Conservation (phyloP, 2,888 invertebrate genomes). For the Spicauda simplicius region DNA sequence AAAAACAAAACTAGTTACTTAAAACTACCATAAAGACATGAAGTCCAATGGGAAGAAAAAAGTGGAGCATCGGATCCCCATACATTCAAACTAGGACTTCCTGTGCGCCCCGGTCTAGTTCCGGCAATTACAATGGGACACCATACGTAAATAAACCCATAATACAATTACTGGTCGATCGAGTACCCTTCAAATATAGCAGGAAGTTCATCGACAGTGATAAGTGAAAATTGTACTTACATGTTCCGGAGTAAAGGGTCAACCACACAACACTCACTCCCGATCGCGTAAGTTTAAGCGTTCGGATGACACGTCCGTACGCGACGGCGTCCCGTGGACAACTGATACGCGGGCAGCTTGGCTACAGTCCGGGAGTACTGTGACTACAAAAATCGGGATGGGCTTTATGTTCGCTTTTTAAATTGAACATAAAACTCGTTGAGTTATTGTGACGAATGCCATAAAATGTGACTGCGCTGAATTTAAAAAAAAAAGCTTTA, state of each 20-base stretch:
- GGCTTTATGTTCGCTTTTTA: not conserved
- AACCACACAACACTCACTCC: slow-evolving; percentile 40
- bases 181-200: slow-evolving; percentile 17
- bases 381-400: slow-evolving; percentile 28
- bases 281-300: slow-evolving; percentile 41
- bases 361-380: slow-evolving; percentile 39
- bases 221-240: slow-evolving; percentile 40
- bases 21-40: not conserved
- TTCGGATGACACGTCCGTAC: slow-evolving; percentile 50
- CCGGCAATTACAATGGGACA: slow-evolving; percentile 33
- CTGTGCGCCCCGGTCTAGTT: slow-evolving; percentile 28
- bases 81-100: slow-evolving; percentile 33
- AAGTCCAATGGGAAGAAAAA: slow-evolving; percentile 27
- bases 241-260: slow-evolving; percentile 36
- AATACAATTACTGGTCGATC: slow-evolving; percentile 10
- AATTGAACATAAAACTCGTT: not conserved
- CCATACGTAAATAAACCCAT: slow-evolving; percentile 28
- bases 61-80: slow-evolving; percentile 27
- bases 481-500: too few relatives aligned
- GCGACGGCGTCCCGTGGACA: slow-evolving; percentile 62
- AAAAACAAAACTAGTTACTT: not conserved
- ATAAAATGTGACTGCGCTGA: too few relatives aligned
- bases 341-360: slow-evolving; percentile 61
- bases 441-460: not conserved
- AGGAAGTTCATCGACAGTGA: slow-evolving; percentile 30